These are phyloP conservation scores for Zoanthus sansibaricus DNA, from an alignment of 92 coral and sea anemone genomes.

Conservation along the genomic window DNA sequence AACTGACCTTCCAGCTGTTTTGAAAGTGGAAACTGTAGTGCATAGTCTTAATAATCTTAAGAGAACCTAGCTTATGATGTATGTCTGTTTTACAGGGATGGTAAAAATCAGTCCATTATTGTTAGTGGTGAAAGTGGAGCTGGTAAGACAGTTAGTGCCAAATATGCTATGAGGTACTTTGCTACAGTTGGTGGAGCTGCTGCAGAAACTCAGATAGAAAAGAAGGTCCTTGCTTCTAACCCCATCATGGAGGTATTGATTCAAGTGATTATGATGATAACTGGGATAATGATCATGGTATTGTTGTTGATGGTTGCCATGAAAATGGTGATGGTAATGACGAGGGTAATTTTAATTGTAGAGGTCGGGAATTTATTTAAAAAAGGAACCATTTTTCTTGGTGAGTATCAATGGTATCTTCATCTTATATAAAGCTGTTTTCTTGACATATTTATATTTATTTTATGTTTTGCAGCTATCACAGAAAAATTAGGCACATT, in stretches of 20 bases:
- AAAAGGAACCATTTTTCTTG: no score
- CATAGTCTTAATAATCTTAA: neutral
- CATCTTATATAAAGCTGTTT: no score
- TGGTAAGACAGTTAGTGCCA: conserved; percentile 99
- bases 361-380: neutral
- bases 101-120: conserved; percentile 92
- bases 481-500: no score
- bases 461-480: no score
- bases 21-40: neutral
- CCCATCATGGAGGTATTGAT: conserved; percentile 95
- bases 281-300: neutral
- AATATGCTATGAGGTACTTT: conserved; percentile 99
- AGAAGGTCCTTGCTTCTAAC: conserved; percentile 96
- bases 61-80: neutral
- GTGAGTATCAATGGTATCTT: no score
- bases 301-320: neutral
- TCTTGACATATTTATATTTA: no score
- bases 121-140: conserved; percentile 99
- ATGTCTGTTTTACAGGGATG: conserved; percentile 65
- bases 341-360: neutral
- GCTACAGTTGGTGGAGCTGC: conserved; percentile 98
- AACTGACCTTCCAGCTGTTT: no score
- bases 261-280: neutral
- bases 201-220: conserved; percentile 95
- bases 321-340: neutral